Evolutionary conservation across 2,797 vertebrate genomes (phyloP), one percentile per base, ranked within the genome.

Genomic region (Bradypodion ventrale): DNA sequence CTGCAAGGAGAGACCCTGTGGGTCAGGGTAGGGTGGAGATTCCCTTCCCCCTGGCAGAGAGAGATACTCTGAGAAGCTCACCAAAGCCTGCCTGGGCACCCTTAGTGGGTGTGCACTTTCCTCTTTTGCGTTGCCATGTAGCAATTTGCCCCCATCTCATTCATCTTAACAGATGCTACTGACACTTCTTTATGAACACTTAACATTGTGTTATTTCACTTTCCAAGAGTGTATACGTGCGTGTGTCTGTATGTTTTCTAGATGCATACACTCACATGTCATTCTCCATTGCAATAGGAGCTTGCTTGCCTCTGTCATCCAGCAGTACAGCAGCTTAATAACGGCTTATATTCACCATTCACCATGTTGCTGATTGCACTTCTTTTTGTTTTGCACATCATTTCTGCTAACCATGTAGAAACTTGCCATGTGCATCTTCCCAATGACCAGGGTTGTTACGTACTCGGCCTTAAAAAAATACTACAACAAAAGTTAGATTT

Each of bases 41-140:
- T 25, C 42, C 80, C 29, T 35, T 59, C 59, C 46, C 82, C 46
- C 49, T 77, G 74, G 75, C 82, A 83, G 75, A 83, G 65, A 59
- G 72, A 59, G 72, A 62, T 37, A 59, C 78, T 85, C 68, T 44
- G 79, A 85, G 78, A 81, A 85, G 84, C 84, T 81, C 78, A 85
- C 84, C 77, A 81, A 81, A 85, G 73, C 84, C 79, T 85, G 73
- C 73, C 79, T 76, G 73, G 70, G 84, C 78, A 60, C 78, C 78
- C 78, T n/a, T 56, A 8, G 2, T 3, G 63, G 63, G 73, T 69
- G 73, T 81, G 84, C 78, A 81, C 78, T 85, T 85, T 85, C 66
- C 65, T 81, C 79, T 63, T 75, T 81, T 70, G 78, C 73, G 32
- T 81, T 76, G 73, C 78, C 78, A 81, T 81, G 78, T 85, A 81